Base-by-base conservation (phyloP, 2,113 vertebrate genomes). In the Grammomys dolichurus region DNA sequence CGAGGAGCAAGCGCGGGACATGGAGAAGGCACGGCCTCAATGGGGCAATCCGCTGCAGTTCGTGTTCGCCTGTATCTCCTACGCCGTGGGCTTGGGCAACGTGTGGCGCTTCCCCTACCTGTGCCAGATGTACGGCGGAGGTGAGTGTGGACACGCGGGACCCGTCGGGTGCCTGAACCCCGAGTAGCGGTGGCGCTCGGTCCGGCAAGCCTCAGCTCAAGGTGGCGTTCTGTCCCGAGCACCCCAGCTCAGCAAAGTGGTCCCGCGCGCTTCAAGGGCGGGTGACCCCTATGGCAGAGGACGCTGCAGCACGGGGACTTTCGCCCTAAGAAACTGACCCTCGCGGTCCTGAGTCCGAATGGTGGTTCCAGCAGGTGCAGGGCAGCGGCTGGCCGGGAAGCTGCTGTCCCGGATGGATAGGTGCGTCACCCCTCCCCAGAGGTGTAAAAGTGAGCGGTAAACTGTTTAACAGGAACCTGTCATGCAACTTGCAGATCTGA, bases 61-160 rank as follows among this genome's bases (percentile, higher is more conserved):
- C 76, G 40, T 99, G 31, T 98, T 99, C 0, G 99, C 99, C 1
- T 99, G 99, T 97, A 99, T 99, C 70, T 99, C 99, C 0, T 99
- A 99, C 36, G 99, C 99, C 0, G 99, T 99, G 75, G 99, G 99
- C 46, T 98, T 99, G 94, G 99, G 99, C 24, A 99, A 99, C 31
- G 99, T 99, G 58, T 99, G 99, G 99, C 98, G 99, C 65, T 99
- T 99, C 96, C 99, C 99, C 0, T 99, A 99, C 97, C 98, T 99
- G 48, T 99, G 99, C 96, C 99, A 99, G 96, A 99, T 99, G 99
- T 99, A 99, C 0, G 99, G 99, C 92, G 99, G 99, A 98, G 99
- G 99, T 99, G 98, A 99, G 99, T 97, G 97, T 43, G 13, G 3
- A n/a, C n/a, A 22, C 28, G 40, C 4, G 2, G 36, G 19, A 1